Evolutionary conservation across 2,888 invertebrate genomes (phyloP), one percentile per base, ranked within the genome.

Genomic region (Parnassius mnemosyne): DNA sequence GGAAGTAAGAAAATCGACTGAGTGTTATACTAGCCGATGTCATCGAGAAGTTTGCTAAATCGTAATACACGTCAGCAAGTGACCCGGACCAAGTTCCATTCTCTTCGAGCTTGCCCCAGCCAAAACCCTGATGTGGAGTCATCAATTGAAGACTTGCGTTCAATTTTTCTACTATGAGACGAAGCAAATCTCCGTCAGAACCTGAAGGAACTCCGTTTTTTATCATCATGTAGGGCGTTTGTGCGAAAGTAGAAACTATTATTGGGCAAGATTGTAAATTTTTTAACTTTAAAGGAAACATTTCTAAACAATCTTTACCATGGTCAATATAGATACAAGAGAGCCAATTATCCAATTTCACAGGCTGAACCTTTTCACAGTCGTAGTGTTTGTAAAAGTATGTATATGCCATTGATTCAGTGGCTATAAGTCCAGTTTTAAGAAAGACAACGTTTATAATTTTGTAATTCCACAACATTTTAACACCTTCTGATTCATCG

Each of bases 71-170:
- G 63, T 89, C 88, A 16, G 78, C 81, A 0, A 89, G 78, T 2
- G 87, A 89, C 2, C 89, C 89, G 3, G 80, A 69, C 89, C 89
- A 89, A 0, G 78, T 75, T 2, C 83, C 85, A 47, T 87, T 72
- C 0, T 68, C 64, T 11, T 81, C 74, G 0, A 78, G 68, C 54
- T 70, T 75, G 5, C 89, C 89, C 88, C 88, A 89, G 3, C 86
- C 86, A 9, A 61, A 53, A 1, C 86, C 86, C 10, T 71, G 66
- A 5, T 57, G 70, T 1, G 88, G 87, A 1, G 80, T 83, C 74
- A 80, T 82, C 49, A 84, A 60, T 46, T 70, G 68, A 9, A 89
- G 72, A 34, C 64, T 83, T 2, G 84, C 80, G 64, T 89, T 89
- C 58, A 89, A 65, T 2, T 73, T 73, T 34, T 83, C 66, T 9